Evolutionary conservation across 1,140 invertebrate species (phyloP), one percentile per base, ranked within the genome.

Genomic region (Magallana ariakensis): DNA sequence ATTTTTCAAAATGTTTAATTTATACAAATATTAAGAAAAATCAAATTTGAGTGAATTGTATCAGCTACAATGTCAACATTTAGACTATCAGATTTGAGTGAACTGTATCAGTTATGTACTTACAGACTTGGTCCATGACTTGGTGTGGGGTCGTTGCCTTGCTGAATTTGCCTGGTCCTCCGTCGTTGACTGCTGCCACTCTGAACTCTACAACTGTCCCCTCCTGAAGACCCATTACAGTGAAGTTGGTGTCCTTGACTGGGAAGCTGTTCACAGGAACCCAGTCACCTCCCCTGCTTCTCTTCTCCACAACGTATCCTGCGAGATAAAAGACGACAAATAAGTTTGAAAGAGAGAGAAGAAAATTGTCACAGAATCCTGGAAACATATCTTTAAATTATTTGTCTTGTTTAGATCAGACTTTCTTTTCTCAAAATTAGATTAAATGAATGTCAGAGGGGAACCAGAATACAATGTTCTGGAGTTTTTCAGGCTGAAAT

Each of bases 161-260:
- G 91, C 98, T 99, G 2, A 99, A 98, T 87, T 97, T 97, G 86
- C 98, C 98, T 84, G 96, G 96, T 11, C 99, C 99, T 80, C 98
- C 97, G 87, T 99, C 98, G 94, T 99, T 99, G 84, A 99, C 97
- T 56, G 99, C 99, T 89, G 98, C 97, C 6, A 99, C 96, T 88
- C 99, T 96, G 96, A 99, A 99, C 93, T 98, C 97, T 92, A 99
- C 99, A 94, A 99, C 98, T 89, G 98, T 97, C 8, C 98, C 98
- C 95, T 99, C 98, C 85, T 97, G 98, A 10, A 99, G 95, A 89
- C 97, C 97, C 5, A 97, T 97, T 16, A 99, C 97, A 92, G 95
- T 91, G 85, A 94, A 93, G 8, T 89, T 91, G 8, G 91, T 92
- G 19, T 93, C 93, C 8, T 91, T 91, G 0, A 93, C 89, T 33